Evolutionary conservation across 2,888 invertebrate genomes (phyloP).

Genomic region (Andrena dorsata): DNA sequence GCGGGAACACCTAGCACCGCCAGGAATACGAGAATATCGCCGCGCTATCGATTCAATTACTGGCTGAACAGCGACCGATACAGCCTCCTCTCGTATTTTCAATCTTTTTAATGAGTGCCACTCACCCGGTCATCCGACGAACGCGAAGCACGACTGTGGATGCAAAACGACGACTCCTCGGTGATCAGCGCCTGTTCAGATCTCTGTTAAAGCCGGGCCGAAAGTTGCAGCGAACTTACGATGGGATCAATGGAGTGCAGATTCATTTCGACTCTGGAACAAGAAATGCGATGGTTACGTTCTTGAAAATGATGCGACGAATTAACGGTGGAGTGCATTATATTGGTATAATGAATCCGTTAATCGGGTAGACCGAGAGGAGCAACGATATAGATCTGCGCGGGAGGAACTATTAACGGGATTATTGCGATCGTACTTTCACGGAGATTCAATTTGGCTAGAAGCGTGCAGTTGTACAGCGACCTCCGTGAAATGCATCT

Average conservation of each 20-base stretch:
- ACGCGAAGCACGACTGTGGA: neutral
- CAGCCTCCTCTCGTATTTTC: neutral
- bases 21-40: neutral
- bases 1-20: neutral
- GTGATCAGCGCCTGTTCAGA: neutral
- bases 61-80: neutral
- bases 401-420: neutral
- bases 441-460: conserved; percentile 14
- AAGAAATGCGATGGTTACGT: neutral
- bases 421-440: conserved; percentile 18
- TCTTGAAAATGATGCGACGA: neutral
- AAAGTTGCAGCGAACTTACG: neutral
- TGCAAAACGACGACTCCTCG: neutral
- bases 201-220: neutral
- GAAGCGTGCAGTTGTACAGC: neutral
- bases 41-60: neutral
- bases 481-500: conserved; percentile 7
- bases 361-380: neutral
- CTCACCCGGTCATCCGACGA: neutral
- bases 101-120: conserved; percentile 12
- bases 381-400: too few species aligned
- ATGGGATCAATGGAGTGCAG: neutral
- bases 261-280: neutral
- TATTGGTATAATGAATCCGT: too few species aligned
- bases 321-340: neutral